Evolutionary conservation across 2,888 invertebrate species (phyloP).

Genomic region (Pristionchus japonicus): DNA sequence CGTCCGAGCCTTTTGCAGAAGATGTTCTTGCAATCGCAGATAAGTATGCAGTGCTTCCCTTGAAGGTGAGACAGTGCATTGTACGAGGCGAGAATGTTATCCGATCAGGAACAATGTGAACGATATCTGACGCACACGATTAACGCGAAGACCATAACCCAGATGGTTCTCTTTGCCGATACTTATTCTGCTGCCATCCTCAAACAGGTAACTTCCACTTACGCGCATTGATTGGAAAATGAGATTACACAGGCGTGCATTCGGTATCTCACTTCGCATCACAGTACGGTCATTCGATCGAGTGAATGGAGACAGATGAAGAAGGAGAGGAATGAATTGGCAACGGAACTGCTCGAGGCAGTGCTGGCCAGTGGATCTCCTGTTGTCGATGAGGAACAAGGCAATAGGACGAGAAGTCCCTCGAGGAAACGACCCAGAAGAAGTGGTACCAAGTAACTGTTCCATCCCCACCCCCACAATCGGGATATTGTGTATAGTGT

Average conservation of each 20-base stretch:
- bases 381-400: constrained; percentile 52
- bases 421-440: constrained; percentile 54
- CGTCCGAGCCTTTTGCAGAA: constrained; percentile 59
- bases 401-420: constrained; percentile 44
- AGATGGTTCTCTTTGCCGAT: constrained; percentile 64
- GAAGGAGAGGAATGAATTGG: constrained; percentile 61
- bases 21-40: constrained; percentile 70
- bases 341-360: constrained; percentile 69
- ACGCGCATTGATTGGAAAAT: background rate
- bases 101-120: constrained; percentile 67
- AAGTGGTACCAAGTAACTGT: background rate
- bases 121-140: constrained; percentile 60
- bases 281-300: constrained; percentile 63
- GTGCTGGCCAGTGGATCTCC: constrained; percentile 53
- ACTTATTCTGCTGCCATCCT: constrained; percentile 60
- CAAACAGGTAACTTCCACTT: constrained; percentile 50
- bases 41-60: constrained; percentile 68
- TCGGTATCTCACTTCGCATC: constrained; percentile 62
- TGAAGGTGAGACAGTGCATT: constrained; percentile 54
- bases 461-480: background rate
- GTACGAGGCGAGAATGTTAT: no score
- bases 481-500: background rate
- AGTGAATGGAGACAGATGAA: constrained; percentile 68
- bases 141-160: constrained; percentile 59
- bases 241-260: constrained; percentile 54